Base-by-base conservation (phyloP, 35 echinoderm and acorn worm species). In the Hemicentrotus pulcherrimus region DNA sequence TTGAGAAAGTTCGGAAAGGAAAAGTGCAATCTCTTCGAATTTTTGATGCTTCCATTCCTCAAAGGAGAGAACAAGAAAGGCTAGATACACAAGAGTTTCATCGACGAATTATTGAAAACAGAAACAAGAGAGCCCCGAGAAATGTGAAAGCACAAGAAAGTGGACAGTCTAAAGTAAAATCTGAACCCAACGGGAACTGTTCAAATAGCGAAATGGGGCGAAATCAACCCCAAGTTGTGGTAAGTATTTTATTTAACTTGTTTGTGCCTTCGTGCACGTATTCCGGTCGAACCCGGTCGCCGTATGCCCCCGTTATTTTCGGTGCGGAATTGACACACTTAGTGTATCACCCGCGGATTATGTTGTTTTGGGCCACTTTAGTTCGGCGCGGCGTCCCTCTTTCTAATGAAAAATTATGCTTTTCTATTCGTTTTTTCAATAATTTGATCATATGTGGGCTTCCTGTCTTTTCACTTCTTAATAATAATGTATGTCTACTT, bases 161-260 rank as follows among this genome's bases (percentile, higher is more conserved):
- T 86, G 94, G 94, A 95, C 96, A 96, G 88, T 94, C 94, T 48
- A 96, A 96, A 94, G 94, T 94, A 24, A 96, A 94, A 88, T 65
- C 45, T 91, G 95, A 95, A 70, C 10, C 91, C 2, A 93, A 93
- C 91, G 91, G 91, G 30, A 93, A 93, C 48, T 93, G 91, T 93
- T 93, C 91, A 55, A 93, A 93, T 31, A 48, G 91, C 91, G 91
- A 93, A 93, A 93, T 93, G 91, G 91, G 91, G n/a, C 91, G 91
- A 32, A 93, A 93, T 93, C 91, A 90, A 90, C 88, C 88, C 88
- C 88, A 93, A 58, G 91, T 93, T 93, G 46, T 93, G 46, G 91
- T 92, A 31, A 93, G 91, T 58, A 58, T 47, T 46, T 50, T 19
- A 58, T 33, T 58, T 93, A 28, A 9, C n/a, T 31, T 93, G 50